A percentile compares a stretch with the other conserved stretches of the same genome.
Conservation (phyloP, 2,888 invertebrate species). For the Drosophila ezoana region DNA sequence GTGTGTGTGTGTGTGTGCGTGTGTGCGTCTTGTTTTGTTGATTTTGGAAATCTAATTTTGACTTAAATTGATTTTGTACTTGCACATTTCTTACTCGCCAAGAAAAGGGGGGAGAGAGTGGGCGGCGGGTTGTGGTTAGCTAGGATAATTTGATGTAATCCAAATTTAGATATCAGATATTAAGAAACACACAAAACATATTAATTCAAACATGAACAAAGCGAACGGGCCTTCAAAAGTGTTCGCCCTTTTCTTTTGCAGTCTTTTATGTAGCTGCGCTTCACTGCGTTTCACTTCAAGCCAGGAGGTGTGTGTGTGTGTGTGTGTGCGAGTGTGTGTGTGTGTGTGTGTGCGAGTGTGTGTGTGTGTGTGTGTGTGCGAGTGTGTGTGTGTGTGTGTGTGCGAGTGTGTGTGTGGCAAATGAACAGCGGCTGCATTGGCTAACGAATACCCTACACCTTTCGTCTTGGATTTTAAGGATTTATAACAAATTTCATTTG, state of each 20-base stretch:
- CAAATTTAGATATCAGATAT: constrained; percentile 6
- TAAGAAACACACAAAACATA: neutral
- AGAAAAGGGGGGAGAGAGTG: neutral
- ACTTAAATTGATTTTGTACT: constrained; percentile 76
- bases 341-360: constrained; percentile 4
- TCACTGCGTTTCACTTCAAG: too few species aligned
- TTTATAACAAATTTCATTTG: constrained; percentile 12
- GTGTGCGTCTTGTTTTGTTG: constrained; percentile 60
- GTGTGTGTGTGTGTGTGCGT: constrained; percentile 32
- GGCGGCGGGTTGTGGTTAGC: neutral
- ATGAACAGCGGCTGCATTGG: neutral
- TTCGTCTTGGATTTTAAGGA: constrained; percentile 7
- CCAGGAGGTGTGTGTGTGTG: too few species aligned
- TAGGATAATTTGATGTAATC: neutral
- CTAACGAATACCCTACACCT: neutral
- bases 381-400: constrained; percentile 10
- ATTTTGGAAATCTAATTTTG: constrained; percentile 78
- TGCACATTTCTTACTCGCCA: constrained; percentile 37
- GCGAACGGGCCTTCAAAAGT: neutral
- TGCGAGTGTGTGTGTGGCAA: constrained; percentile 11
- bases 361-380: neutral
- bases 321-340: neutral
- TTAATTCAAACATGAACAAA: neutral
- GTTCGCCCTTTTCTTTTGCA: neutral
- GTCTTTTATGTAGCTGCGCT: neutral